Evolutionary conservation across 2,888 invertebrate genomes (phyloP).

Genomic region (Leuctra nigra): DNA sequence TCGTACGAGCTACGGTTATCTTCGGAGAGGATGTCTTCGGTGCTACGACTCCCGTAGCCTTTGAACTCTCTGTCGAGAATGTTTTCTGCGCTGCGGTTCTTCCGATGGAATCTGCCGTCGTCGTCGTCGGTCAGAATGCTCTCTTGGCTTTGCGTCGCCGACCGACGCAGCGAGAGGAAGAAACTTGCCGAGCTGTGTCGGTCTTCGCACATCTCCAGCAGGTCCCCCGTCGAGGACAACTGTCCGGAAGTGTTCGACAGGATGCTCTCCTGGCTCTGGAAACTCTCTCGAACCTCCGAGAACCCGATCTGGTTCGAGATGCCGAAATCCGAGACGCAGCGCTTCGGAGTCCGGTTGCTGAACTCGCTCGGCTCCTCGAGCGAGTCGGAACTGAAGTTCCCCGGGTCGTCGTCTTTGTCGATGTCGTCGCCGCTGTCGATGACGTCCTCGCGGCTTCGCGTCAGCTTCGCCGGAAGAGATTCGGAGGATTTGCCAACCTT

Average conservation of each 20-base stretch:
- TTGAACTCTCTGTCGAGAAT: conserved; percentile 41
- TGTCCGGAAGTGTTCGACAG: conserved; percentile 33
- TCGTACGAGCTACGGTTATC: conserved; percentile 70
- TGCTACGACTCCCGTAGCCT: conserved; percentile 61
- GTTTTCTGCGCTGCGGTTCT: conserved; percentile 63
- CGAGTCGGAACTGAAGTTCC: conserved; percentile 73
- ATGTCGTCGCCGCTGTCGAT: conserved; percentile 32
- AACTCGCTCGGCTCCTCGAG: conserved; percentile 60
- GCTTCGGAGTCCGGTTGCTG: conserved; percentile 43
- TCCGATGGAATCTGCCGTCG: conserved; percentile 35
- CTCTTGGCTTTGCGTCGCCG: conserved; percentile 63
- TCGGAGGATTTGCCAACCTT: conserved; percentile 36
- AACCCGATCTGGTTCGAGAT: conserved; percentile 48
- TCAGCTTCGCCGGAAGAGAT: conserved; percentile 38
- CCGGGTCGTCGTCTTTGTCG: conserved; percentile 49
- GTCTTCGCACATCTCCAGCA: conserved; percentile 37
- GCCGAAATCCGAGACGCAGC: conserved; percentile 73
- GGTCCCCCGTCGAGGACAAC: conserved; percentile 34
- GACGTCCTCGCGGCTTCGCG: conserved; percentile 33
- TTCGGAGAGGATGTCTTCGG: conserved; percentile 75
- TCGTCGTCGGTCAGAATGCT: conserved; percentile 70
- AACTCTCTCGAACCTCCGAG: conserved; percentile 40
- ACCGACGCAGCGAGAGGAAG: conserved; percentile 60
- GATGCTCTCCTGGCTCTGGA: conserved; percentile 38
- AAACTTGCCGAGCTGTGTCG: conserved; percentile 67